These are phyloP conservation scores for Eublepharis macularius DNA, from an alignment of 2,113 vertebrate species.

Conservation along the genomic window DNA sequence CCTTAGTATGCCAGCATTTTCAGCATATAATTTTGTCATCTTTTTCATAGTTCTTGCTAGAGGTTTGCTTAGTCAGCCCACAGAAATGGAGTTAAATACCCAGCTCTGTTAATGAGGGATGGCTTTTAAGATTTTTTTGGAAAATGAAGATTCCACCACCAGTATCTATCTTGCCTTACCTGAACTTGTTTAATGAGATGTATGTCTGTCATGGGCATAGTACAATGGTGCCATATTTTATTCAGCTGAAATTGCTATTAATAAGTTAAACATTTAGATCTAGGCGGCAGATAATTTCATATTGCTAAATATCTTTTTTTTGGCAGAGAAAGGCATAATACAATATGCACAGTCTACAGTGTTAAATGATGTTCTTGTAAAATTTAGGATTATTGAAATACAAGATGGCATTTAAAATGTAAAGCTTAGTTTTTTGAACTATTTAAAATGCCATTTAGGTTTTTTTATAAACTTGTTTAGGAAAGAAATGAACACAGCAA, in stretches of 20 bases:
- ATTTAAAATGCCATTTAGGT: conserved; percentile 22
- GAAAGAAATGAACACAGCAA: conserved; percentile 18
- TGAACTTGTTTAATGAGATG: background rate
- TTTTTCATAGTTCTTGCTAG: background rate
- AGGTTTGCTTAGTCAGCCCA: background rate
- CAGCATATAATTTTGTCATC: background rate
- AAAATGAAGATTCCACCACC: background rate
- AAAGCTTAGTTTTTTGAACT: conserved; percentile 21
- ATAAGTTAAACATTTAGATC: conserved; percentile 24
- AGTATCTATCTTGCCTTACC: background rate
- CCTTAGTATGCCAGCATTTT: background rate
- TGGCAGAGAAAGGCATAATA: background rate
- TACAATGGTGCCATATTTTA: conserved; percentile 34
- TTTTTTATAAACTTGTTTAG: background rate
- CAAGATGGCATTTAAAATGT: conserved; percentile 25
- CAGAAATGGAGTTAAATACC: conserved; percentile 2
- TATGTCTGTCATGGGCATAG: background rate
- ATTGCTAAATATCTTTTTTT: conserved; percentile 42
- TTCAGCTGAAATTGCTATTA: conserved; percentile 30
- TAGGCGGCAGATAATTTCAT: conserved; percentile 14
- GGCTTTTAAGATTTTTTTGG: background rate
- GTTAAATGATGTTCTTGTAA: conserved; percentile 22
- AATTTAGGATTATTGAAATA: conserved; percentile 34
- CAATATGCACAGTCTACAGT: background rate
- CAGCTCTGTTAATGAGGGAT: background rate